phyloP scores from a whole-genome alignment of 2,113 vertebrate species.

The Cochlearius cochlearius region DNA sequence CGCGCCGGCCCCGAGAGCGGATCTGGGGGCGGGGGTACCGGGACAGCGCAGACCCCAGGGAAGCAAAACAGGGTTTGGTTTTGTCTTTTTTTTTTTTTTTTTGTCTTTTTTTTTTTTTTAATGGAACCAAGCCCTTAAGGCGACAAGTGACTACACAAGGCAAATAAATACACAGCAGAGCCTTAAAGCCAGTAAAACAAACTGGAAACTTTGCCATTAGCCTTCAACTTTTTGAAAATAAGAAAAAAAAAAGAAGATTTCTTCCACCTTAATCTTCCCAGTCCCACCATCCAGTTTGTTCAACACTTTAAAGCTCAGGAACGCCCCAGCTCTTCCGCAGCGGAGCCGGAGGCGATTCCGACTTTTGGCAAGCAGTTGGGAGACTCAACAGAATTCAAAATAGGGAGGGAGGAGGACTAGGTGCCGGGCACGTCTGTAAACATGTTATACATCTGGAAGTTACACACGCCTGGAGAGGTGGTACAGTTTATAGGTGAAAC shows the following conservation, averaged over 20 bases:
- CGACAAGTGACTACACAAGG: conserved; percentile 80
- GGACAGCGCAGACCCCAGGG: conserved; percentile 47
- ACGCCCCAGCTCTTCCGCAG: conserved; percentile 53
- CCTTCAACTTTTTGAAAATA: conserved; percentile 24
- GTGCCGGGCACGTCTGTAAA: conserved; percentile 76
- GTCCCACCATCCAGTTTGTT: conserved; percentile 76
- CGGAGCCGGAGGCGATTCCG: conserved; percentile 43
- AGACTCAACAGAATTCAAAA: conserved; percentile 70
- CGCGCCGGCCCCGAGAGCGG: not conserved
- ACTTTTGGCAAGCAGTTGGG: conserved; percentile 80
- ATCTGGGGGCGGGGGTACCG: not conserved
- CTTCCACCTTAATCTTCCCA: conserved; percentile 58
- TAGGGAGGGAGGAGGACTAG: conserved; percentile 66
- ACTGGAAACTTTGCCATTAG: conserved; percentile 72
- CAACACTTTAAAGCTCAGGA: conserved; percentile 79
- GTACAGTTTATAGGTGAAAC: conserved; percentile 76
- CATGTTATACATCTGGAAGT: conserved; percentile 74
- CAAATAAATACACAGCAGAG: conserved; percentile 78
- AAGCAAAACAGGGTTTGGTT: conserved; percentile 52
- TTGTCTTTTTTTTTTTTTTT: not conserved
- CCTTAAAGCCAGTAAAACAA: conserved; percentile 80
- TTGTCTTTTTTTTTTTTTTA: not conserved
- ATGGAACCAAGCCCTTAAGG: conserved; percentile 75
- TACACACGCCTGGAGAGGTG: conserved; percentile 69
- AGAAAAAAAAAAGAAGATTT: not conserved